Conservation (phyloP, 2,888 invertebrate species). For the Drosophila peninsularis region DNA sequence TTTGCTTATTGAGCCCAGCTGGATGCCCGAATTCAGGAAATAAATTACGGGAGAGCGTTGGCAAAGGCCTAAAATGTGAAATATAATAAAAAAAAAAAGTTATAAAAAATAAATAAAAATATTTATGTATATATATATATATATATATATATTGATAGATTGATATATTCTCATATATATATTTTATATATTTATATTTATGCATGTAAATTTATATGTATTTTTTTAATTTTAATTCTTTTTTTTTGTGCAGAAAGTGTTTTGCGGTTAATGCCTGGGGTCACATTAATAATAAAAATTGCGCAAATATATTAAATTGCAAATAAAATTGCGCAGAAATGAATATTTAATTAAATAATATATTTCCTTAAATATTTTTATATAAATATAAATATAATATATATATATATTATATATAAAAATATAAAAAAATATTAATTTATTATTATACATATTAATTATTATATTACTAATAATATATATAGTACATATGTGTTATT, state of each 20-base stretch:
- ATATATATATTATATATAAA: no score
- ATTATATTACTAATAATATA: no score
- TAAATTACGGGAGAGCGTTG: background rate
- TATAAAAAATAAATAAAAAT: background rate
- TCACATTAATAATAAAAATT: background rate
- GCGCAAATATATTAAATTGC: background rate
- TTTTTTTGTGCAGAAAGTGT: no score
- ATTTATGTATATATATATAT: background rate
- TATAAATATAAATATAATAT: background rate
- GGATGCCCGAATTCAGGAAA: background rate
- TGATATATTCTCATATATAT: no score
- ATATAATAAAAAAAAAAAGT: no score
- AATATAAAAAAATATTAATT: no score
- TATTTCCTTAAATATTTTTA: background rate
- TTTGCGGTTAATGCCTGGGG: slow-evolving; percentile 3
- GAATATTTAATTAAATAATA: background rate
- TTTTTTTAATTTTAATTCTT: no score
- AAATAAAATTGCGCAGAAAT: background rate
- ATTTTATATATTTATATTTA: no score
- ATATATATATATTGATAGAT: background rate
- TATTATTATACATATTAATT: no score
- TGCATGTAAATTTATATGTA: background rate
- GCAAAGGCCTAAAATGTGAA: background rate
- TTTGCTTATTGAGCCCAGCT: background rate
- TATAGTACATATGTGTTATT: no score